Percentiles rank a stretch among this genome's conserved stretches.
Conservation (phyloP, 2,797 vertebrate species). For the Dicrostonyx torquatus region DNA sequence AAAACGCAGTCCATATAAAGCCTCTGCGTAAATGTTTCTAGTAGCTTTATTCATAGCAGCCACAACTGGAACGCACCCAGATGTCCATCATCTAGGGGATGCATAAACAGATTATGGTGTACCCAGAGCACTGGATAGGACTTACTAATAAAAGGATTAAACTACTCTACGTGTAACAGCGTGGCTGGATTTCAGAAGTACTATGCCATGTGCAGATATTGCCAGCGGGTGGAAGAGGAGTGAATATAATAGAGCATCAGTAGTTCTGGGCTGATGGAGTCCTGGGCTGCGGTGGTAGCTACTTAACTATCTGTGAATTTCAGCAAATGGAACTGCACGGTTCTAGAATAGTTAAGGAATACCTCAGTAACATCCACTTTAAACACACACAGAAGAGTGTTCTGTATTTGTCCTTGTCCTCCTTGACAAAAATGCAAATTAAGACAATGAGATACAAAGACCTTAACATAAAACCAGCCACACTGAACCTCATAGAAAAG, state of each 20-base stretch:
- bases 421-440: background rate
- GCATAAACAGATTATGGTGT: slow-evolving; percentile 45
- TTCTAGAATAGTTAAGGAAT: background rate
- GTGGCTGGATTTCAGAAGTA: slow-evolving; percentile 36
- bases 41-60: slow-evolving; percentile 35
- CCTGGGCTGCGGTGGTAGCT: background rate
- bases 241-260: background rate
- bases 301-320: background rate
- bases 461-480: too few species aligned
- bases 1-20: slow-evolving; percentile 27
- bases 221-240: background rate
- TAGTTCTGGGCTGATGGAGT: background rate
- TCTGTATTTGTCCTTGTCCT: background rate
- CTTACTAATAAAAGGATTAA: slow-evolving; percentile 33
- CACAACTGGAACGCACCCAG: slow-evolving; percentile 8
- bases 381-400: background rate
- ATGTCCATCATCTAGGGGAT: slow-evolving; percentile 4
- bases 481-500: too few species aligned
- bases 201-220: background rate
- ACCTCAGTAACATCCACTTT: background rate
- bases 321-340: background rate
- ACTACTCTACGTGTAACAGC: background rate
- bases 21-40: slow-evolving; percentile 35
- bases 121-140: slow-evolving; percentile 11
- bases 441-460: background rate